A percentile compares a stretch with the other conserved stretches of the same genome.
Evolutionary conservation across 2,113 vertebrate species (phyloP).

Genomic region (Pomatorhinus ruficollis): DNA sequence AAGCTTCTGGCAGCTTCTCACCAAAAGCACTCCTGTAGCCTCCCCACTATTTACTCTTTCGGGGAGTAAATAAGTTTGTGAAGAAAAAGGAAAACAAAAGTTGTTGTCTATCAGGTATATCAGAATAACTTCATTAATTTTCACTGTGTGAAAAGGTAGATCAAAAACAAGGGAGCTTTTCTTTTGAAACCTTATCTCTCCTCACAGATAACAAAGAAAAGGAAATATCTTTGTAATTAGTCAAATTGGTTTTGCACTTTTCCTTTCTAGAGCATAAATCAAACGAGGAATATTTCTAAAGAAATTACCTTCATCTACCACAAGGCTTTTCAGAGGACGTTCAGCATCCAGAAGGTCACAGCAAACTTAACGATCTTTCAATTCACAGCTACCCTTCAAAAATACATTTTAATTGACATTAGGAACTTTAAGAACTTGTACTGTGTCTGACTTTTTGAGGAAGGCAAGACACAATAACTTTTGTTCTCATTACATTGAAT

Average conservation of each 20-base stretch:
- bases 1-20: not conserved
- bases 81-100: not conserved
- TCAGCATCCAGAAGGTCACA: conserved; percentile 27
- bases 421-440: conserved; percentile 12
- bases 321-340: conserved; percentile 32
- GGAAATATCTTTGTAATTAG: conserved; percentile 44
- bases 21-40: not conserved
- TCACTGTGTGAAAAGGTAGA: conserved; percentile 19
- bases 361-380: conserved; percentile 52
- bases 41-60: not conserved
- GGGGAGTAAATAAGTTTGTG: not conserved
- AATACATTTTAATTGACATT: conserved; percentile 26
- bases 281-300: conserved; percentile 42
- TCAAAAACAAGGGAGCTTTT: not conserved
- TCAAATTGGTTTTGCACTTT: conserved; percentile 32
- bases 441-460: conserved; percentile 6
- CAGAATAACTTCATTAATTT: conserved; percentile 35
- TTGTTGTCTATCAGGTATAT: not conserved
- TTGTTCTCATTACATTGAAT: not conserved
- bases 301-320: not conserved
- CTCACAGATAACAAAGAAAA: conserved; percentile 39
- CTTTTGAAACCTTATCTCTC: conserved; percentile 36
- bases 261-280: conserved; percentile 22
- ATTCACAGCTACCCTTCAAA: conserved; percentile 55
- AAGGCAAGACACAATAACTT: not conserved